Evolutionary conservation across 2,113 vertebrate species (phyloP).

Genomic region (Ancistrus triradiatus): DNA sequence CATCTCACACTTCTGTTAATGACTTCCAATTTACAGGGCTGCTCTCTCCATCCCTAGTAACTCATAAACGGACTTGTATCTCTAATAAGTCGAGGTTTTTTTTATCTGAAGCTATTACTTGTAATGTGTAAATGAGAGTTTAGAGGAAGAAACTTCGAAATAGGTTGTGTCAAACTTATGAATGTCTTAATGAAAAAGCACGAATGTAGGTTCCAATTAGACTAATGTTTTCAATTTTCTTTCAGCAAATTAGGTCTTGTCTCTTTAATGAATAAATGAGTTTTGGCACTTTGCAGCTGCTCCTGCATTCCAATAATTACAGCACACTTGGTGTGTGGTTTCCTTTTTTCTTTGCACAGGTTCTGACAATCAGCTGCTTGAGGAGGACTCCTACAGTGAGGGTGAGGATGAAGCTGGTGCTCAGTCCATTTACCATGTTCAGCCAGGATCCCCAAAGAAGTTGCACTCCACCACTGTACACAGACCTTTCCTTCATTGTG

Average conservation of each 20-base stretch:
- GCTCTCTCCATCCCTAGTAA: constrained; percentile 33
- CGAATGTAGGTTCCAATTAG: too few relatives aligned
- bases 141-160: not conserved
- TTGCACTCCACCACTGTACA: constrained; percentile 69
- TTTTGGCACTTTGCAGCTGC: too few relatives aligned
- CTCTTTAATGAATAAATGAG: too few relatives aligned
- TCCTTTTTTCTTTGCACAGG: constrained; percentile 50
- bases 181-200: not conserved
- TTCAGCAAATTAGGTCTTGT: not conserved
- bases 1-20: constrained; percentile 42
- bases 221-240: constrained; percentile 4
- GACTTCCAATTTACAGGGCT: constrained; percentile 36
- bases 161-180: constrained; percentile 4
- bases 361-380: constrained; percentile 83
- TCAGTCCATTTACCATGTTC: constrained; percentile 87
- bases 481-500: constrained; percentile 92
- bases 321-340: too few relatives aligned
- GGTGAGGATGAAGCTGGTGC: constrained; percentile 76
- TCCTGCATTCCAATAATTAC: too few relatives aligned
- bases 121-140: constrained; percentile 1
- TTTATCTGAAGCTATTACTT: constrained; percentile 4
- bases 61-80: constrained; percentile 32
- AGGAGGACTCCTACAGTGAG: constrained; percentile 81
- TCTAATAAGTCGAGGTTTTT: constrained; percentile 20
- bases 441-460: constrained; percentile 90